Evolutionary conservation across 2,797 vertebrate genomes (phyloP).

Genomic region (Cyclopterus lumpus): DNA sequence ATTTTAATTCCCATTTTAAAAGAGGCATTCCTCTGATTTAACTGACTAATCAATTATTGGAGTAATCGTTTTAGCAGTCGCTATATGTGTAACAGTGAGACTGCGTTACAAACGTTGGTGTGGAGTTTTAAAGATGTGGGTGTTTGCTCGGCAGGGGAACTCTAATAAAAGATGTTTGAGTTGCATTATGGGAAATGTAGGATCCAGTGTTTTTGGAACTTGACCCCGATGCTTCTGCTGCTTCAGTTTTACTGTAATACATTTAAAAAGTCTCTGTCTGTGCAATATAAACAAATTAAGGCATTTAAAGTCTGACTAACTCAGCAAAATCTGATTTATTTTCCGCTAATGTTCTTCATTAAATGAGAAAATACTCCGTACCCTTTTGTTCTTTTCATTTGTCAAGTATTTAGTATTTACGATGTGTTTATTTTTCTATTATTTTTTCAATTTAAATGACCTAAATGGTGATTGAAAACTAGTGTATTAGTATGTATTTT

Average conservation of each 20-base stretch:
- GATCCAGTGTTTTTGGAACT: not conserved
- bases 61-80: not conserved
- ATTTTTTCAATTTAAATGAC: too few relatives aligned
- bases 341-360: too few relatives aligned
- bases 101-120: not conserved
- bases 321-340: too few relatives aligned
- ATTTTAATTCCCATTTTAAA: not conserved
- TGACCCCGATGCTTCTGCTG: not conserved
- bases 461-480: too few relatives aligned
- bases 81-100: not conserved
- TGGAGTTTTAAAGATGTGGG: not conserved
- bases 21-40: conserved; percentile 11
- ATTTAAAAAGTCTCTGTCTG: not conserved
- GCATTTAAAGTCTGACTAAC: not conserved
- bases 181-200: not conserved
- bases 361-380: too few relatives aligned
- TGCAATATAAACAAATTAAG: not conserved
- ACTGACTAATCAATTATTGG: not conserved
- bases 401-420: too few relatives aligned
- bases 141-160: not conserved
- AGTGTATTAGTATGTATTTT: too few relatives aligned
- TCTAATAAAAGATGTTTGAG: not conserved
- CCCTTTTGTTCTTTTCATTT: too few relatives aligned
- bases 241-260: not conserved
- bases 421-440: too few relatives aligned